Conservation (phyloP, 1,140 invertebrate genomes). For the Propsilocerus akamusi region DNA sequence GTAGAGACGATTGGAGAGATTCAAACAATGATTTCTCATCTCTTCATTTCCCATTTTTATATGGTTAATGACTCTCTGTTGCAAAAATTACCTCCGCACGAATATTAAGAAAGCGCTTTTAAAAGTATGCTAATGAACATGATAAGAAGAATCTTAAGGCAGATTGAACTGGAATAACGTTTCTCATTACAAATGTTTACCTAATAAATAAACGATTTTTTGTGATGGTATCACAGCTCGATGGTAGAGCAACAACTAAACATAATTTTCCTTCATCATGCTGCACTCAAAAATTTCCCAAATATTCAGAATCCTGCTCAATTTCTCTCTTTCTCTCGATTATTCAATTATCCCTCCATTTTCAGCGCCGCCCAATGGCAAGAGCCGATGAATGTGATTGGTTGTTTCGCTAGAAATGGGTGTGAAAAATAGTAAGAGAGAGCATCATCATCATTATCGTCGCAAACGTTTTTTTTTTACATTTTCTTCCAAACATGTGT, state of each 20-base stretch:
- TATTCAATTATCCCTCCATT: constrained; percentile 3
- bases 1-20: neutral
- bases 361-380: neutral
- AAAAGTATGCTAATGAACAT: too few relatives aligned
- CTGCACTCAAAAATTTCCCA: neutral
- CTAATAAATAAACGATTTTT: too few relatives aligned
- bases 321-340: too few relatives aligned
- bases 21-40: neutral
- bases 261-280: neutral
- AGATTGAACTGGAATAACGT: too few relatives aligned
- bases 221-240: too few relatives aligned
- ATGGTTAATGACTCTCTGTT: too few relatives aligned
- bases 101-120: too few relatives aligned
- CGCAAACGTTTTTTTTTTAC: neutral
- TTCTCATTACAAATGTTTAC: too few relatives aligned
- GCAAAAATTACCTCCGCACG: too few relatives aligned
- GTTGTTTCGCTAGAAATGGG: neutral
- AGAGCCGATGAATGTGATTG: neutral
- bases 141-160: too few relatives aligned
- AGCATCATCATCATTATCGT: neutral
- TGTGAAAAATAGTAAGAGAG: neutral
- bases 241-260: neutral
- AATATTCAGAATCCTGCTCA: too few relatives aligned
- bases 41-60: too few relatives aligned
- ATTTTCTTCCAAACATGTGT: neutral